Percentiles rank a stretch among this genome's conserved stretches.
Evolutionary conservation across 2,797 vertebrate species (phyloP).

Genomic region (Rousettus madagascariensis): DNA sequence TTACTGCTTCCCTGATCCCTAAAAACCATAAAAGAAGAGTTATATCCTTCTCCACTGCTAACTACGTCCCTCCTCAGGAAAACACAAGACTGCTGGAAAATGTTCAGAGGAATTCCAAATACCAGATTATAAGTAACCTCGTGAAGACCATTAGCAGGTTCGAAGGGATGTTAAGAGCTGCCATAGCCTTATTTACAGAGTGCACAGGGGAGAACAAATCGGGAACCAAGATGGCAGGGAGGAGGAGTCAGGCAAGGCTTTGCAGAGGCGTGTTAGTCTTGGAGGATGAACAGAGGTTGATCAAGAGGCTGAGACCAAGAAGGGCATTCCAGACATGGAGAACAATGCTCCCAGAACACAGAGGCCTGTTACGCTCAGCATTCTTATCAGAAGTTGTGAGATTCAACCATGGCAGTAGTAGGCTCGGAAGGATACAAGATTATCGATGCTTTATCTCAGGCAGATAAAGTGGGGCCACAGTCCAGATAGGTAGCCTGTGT

Average conservation of each 20-base stretch:
- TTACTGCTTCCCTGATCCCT: background rate
- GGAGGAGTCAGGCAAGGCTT: background rate
- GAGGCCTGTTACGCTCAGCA: background rate
- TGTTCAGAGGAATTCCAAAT: conserved; percentile 40
- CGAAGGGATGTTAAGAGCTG: background rate
- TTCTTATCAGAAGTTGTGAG: background rate
- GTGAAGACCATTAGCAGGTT: background rate
- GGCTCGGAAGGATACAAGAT: background rate
- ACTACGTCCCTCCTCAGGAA: conserved; percentile 6
- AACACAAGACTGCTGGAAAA: background rate
- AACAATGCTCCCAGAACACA: background rate
- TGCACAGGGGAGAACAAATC: background rate
- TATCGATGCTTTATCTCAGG: background rate
- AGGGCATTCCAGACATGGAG: background rate
- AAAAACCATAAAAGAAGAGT: conserved; percentile 25
- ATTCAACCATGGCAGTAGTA: background rate
- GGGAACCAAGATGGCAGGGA: background rate
- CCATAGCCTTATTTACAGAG: background rate
- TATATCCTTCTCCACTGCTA: conserved; percentile 10
- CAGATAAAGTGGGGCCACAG: background rate
- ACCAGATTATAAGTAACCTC: background rate
- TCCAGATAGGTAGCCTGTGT: background rate
- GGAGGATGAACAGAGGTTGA: background rate
- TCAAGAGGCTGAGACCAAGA: background rate
- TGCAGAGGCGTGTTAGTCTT: background rate